Evolutionary conservation across 2,888 invertebrate species (phyloP), one percentile per base, ranked within the genome.

Genomic region (Clostera curtula): DNA sequence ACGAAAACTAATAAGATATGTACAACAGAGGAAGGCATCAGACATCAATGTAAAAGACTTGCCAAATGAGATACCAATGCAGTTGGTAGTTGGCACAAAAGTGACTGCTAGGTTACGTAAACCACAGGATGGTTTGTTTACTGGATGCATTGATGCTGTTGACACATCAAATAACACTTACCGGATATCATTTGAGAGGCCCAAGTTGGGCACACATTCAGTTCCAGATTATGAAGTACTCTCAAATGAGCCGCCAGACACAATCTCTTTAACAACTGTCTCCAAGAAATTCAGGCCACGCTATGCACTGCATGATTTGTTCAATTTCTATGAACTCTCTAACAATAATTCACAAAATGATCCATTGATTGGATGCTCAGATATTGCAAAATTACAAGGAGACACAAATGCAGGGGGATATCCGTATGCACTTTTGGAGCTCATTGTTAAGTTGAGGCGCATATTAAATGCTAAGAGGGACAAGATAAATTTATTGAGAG

Each of bases 211-310:
- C 1, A 97, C 97, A 3, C 96, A 97, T 74, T 96, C 97, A 27
- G 94, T 98, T 36, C 96, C 96, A 11, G 98, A 98, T 77, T 96
- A 92, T 80, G 98, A 98, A 87, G 97, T 98, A 38, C 85, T 97
- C 67, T 95, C 96, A 2, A 95, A 95, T 69, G 96, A 96, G 51
- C 90, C 92, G 20, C 93, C 94, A 20, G 97, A 97, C 63, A 96
- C 96, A 12, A 90, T 97, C 53, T 91, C 93, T 25, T 84, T 97
- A 19, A 89, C 92, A 18, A 93, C 92, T 39, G 92, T 96, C 57
- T 89, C 92, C 12, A 91, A 92, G 54, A 92, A 92, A 56, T 92
- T 92, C 52, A 87, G 93, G 36, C 91, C 93, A 3, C 85, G 90
- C 25, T 88, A 88, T 55, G 84, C 88, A 9, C 68, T 85, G 40